Base-by-base conservation (phyloP, 2,113 vertebrate species). In the Varanus komodoensis region DNA sequence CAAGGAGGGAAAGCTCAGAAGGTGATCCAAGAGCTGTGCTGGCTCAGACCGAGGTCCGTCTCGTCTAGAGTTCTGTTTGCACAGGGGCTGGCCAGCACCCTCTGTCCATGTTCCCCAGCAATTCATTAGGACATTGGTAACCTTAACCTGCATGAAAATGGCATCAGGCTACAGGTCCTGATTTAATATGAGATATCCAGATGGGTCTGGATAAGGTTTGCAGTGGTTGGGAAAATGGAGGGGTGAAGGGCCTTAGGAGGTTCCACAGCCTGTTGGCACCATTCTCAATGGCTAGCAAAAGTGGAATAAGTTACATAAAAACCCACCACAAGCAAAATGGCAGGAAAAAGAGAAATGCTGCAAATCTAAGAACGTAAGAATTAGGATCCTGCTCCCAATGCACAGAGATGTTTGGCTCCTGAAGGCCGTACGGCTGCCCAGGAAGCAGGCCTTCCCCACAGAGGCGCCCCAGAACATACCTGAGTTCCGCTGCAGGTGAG, bases 401-500 rank as follows among this genome's bases (percentile, higher is more conserved):
- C 54, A 54, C 54, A 54, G 7, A 12, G 54, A 12, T 7, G 6
- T 54, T 54, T 54, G 54, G 54, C 11, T 12, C 32, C 57, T 27
- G 21, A 83, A 57, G n/a, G 17, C 27, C 44, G 34, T 67, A 14
- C 44, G 44, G 8, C 44, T 4, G 71, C 38, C 29, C 21, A 21
- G 23, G 19, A 87, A n/a, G 23, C 9, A 73, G 52, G 25, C 5
- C 17, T 1, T 19, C 69, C 27, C 29, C 54, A 7, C 54, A 54
- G 7, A 48, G 2, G 34, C 9, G 23, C 0, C 14, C 9, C 61
- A 89, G 1, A 44, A 71, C 95, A 95, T 94, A 99, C 98, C 98
- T 95, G 97, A 95, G 96, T 98, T 98, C 64, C 97, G 98, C 95
- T 98, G 98, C 92, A 99, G 97, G 83, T 98, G 98, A 75, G 98